phyloP scores from a whole-genome alignment of 2,888 invertebrate genomes.

The Hoplodrina ambigua region DNA sequence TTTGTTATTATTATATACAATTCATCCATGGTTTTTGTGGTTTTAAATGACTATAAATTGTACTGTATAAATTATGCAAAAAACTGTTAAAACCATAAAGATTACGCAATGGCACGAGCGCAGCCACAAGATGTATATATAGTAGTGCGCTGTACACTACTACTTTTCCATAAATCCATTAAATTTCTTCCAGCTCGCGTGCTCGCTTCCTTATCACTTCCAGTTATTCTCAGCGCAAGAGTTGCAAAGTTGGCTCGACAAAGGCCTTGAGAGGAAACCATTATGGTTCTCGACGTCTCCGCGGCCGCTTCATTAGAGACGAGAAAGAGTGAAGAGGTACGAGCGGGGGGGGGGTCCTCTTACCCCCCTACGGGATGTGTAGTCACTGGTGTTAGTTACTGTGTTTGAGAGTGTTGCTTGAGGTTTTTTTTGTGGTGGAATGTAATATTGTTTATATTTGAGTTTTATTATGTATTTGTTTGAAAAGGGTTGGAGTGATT shows the following conservation, averaged over 20 bases:
- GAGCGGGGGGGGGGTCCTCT: background rate
- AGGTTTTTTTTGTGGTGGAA: background rate
- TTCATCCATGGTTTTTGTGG: background rate
- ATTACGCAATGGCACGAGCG: background rate
- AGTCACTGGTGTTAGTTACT: conserved; percentile 32
- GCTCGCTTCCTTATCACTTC: conserved; percentile 77
- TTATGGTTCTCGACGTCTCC: conserved; percentile 85
- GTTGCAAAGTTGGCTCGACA: conserved; percentile 86
- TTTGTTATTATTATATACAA: too few species aligned
- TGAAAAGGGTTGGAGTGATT: background rate
- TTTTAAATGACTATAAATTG: too few species aligned
- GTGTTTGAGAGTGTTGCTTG: conserved; percentile 15
- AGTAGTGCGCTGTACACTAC: conserved; percentile 10
- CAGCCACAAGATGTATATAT: background rate
- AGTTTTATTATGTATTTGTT: background rate
- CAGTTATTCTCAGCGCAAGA: conserved; percentile 79
- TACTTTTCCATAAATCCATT: conserved; percentile 52
- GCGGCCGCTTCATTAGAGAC: conserved; percentile 86
- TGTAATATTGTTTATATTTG: background rate
- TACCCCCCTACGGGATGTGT: conserved; percentile 31
- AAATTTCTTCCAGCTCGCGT: conserved; percentile 57
- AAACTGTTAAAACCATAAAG: background rate
- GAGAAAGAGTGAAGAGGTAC: conserved; percentile 71
- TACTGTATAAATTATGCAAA: too few species aligned
- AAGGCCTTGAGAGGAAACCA: conserved; percentile 88